Percentiles rank a stretch among this genome's conserved stretches.
These are phyloP conservation scores for Holacanthus passer DNA, from an alignment of 2,113 vertebrate species.

Conservation along the genomic window DNA sequence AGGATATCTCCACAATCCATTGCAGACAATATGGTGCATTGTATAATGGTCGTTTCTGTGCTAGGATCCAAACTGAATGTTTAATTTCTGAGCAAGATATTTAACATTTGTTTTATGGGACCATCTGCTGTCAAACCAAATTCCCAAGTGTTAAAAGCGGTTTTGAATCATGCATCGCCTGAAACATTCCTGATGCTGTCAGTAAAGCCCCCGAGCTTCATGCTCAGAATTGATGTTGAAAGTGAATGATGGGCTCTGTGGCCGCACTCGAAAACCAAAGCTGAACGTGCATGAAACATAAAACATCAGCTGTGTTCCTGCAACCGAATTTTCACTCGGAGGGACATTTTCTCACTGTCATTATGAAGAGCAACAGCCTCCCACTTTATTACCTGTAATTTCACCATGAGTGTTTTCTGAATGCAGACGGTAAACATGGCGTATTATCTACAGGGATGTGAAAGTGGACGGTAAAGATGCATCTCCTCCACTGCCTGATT, in stretches of 20 bases:
- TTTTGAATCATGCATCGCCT: background rate
- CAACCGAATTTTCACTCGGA: constrained; percentile 9
- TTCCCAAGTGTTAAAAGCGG: background rate
- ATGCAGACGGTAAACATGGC: constrained; percentile 23
- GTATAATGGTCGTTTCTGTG: background rate
- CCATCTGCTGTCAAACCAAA: background rate
- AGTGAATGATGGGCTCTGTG: constrained; percentile 4
- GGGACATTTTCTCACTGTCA: background rate
- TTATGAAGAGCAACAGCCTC: constrained; percentile 18
- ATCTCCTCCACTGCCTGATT: constrained; percentile 17
- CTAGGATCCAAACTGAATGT: background rate
- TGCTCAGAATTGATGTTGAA: background rate
- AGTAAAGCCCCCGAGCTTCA: background rate
- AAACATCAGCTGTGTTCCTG: background rate
- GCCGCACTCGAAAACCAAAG: background rate
- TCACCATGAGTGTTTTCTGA: constrained; percentile 11
- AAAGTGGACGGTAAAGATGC: background rate
- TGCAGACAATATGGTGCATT: background rate
- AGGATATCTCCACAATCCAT: background rate
- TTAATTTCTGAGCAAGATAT: background rate
- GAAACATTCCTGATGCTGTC: background rate
- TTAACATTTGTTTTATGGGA: background rate
- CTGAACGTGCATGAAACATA: background rate
- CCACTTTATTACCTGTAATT: constrained; percentile 56
- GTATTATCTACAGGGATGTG: constrained; percentile 12